Conservation (phyloP, 2,113 vertebrate species). For the Zosterops pallidus region DNA sequence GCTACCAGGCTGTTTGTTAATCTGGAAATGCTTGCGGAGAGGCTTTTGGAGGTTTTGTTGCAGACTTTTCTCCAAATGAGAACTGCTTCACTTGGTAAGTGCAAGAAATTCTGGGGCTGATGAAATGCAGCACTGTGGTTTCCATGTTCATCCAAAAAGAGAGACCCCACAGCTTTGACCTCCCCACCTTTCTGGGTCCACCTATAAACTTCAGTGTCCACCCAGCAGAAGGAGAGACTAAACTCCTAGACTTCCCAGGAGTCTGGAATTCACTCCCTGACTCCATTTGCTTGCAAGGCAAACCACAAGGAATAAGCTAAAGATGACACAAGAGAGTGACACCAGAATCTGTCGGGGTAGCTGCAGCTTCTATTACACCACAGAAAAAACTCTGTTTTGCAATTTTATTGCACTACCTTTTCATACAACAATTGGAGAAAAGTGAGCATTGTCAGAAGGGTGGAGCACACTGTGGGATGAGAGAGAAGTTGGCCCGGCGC, state of each 20-base stretch:
- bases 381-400: conserved; percentile 34
- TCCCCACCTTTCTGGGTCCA: neutral
- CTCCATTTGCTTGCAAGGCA: neutral
- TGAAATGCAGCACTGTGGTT: neutral
- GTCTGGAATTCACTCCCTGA: neutral
- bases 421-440: conserved; percentile 55
- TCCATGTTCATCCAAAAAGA: neutral
- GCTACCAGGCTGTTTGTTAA: neutral
- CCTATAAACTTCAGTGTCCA: neutral
- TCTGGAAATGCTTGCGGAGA: neutral
- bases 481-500: conserved; percentile 43
- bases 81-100: neutral
- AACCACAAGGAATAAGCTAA: neutral
- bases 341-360: neutral
- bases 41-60: neutral
- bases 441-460: conserved; percentile 66
- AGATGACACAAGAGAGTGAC: neutral
- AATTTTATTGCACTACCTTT: conserved; percentile 58
- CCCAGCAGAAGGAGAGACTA: neutral
- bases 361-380: neutral
- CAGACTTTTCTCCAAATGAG: neutral
- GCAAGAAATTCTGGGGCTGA: neutral
- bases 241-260: neutral
- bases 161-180: neutral
- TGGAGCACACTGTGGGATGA: conserved; percentile 53